Evolutionary conservation across 2,888 invertebrate species (phyloP).

Genomic region (Zele albiditarsus): DNA sequence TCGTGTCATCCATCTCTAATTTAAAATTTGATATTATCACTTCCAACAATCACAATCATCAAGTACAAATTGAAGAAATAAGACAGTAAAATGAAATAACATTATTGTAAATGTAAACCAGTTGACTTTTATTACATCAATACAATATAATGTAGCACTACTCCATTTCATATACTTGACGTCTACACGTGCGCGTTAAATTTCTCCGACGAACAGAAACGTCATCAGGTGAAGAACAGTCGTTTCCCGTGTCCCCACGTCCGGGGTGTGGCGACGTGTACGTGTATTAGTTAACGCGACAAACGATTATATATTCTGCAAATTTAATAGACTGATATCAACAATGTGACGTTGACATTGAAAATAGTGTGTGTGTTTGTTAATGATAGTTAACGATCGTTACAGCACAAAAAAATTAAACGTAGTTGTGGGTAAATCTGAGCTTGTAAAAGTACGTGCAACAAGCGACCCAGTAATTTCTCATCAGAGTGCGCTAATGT

Average conservation of each 20-base stretch:
- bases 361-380: neutral
- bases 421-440: too few relatives aligned
- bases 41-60: too few relatives aligned
- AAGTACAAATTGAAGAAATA: too few relatives aligned
- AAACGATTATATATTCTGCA: too few relatives aligned
- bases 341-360: neutral
- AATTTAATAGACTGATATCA: too few relatives aligned
- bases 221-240: neutral
- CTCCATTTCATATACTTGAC: neutral
- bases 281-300: neutral
- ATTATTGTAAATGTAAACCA: too few relatives aligned
- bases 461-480: neutral
- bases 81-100: too few relatives aligned
- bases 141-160: too few relatives aligned
- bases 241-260: neutral
- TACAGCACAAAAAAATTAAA: too few relatives aligned
- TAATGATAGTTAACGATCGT: too few relatives aligned
- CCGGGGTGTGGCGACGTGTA: neutral
- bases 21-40: neutral
- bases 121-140: too few relatives aligned
- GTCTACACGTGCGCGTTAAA: neutral
- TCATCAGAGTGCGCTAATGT: conserved; percentile 4
- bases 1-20: neutral
- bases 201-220: neutral
- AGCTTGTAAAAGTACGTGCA: neutral